Evolutionary conservation across 92 coral and sea anemone species (phyloP).

Genomic region (Umimayanthus chanpuru): DNA sequence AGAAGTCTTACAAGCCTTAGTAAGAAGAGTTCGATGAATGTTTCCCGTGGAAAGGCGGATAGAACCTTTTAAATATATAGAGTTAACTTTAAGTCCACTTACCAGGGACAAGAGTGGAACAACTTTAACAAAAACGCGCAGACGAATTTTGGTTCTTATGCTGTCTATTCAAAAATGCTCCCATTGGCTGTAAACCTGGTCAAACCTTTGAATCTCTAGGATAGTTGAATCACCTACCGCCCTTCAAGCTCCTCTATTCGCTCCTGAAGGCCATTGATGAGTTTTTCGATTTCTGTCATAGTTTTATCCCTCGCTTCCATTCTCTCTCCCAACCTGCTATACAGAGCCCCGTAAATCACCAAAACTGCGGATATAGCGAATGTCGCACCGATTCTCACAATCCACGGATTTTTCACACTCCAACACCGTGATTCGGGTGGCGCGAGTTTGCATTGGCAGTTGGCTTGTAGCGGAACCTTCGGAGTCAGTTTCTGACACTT

Average conservation of each 20-base stretch:
- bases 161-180: background rate
- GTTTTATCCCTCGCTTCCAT: conserved; percentile 21
- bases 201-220: background rate
- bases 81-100: no score
- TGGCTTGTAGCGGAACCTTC: background rate
- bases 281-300: conserved; percentile 25
- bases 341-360: conserved; percentile 33
- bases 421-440: conserved; percentile 24
- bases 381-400: conserved; percentile 10
- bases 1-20: background rate
- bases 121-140: background rate
- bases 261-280: conserved; percentile 32
- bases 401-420: conserved; percentile 30
- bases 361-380: conserved; percentile 27
- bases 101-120: background rate
- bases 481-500: conserved; percentile 28
- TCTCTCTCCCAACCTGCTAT: conserved; percentile 36
- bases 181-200: background rate
- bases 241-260: conserved; percentile 19
- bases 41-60: background rate
- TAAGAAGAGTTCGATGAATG: background rate
- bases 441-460: conserved; percentile 20
- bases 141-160: background rate
- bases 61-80: background rate
- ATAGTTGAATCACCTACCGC: conserved; percentile 2